phyloP scores from a whole-genome alignment of 2,797 vertebrate species.

The Dromococcyx pavoninus region DNA sequence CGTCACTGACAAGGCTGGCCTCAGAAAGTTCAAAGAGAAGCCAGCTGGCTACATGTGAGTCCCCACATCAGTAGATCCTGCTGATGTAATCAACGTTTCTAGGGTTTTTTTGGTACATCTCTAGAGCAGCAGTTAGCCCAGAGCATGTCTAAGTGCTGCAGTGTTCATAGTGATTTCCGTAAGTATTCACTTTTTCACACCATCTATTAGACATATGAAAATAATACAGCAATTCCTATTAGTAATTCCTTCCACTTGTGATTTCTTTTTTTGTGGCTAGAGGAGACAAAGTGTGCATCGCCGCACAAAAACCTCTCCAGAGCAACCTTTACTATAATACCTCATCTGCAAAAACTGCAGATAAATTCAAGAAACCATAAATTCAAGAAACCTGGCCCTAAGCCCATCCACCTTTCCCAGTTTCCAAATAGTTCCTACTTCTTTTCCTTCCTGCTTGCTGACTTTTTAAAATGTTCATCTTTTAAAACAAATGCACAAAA shows the following conservation, averaged over 20 bases:
- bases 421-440: background rate
- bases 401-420: background rate
- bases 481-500: background rate
- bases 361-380: background rate
- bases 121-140: background rate
- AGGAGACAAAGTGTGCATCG: background rate
- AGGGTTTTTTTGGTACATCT: background rate
- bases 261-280: background rate
- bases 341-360: background rate
- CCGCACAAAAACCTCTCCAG: background rate
- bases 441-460: background rate
- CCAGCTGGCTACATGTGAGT: background rate
- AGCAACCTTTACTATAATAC: background rate
- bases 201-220: background rate
- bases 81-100: background rate
- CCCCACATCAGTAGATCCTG: background rate
- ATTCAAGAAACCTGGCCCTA: background rate
- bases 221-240: background rate
- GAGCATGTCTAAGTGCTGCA: background rate
- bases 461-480: background rate
- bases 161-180: background rate
- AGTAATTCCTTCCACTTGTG: background rate
- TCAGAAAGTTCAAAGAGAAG: constrained; percentile 14
- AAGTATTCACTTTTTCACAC: background rate
- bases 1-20: background rate